Conservation (phyloP, 1,140 invertebrate species). For the Drosophila obscura region DNA sequence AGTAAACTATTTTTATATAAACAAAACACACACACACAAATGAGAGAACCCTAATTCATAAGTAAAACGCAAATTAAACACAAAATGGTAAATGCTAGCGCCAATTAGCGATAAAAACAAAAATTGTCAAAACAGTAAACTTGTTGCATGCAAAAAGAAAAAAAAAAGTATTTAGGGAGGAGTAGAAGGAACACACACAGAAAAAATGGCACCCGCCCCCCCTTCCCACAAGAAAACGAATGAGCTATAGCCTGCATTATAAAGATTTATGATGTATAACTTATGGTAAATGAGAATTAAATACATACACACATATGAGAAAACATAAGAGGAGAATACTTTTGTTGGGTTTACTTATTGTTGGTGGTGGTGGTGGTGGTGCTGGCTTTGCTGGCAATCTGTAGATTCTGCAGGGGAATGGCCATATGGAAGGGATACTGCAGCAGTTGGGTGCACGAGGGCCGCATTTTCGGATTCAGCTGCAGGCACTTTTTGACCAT, state of each 20-base stretch:
- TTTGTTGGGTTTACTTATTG: too few species aligned
- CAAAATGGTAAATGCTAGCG: slow-evolving; percentile 40
- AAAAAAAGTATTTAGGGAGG: slow-evolving; percentile 13
- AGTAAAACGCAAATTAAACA: slow-evolving; percentile 67
- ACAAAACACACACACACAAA: slow-evolving; percentile 31
- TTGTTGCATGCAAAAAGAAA: slow-evolving; percentile 41
- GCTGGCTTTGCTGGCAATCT: slow-evolving; percentile 24
- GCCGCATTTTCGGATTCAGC: slow-evolving; percentile 88
- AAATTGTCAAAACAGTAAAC: slow-evolving; percentile 47
- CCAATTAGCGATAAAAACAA: slow-evolving; percentile 38
- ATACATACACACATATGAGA: slow-evolving; percentile 68
- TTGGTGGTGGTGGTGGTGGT: too few species aligned
- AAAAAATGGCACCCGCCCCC: background rate
- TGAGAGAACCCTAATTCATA: slow-evolving; percentile 41
- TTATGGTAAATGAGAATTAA: slow-evolving; percentile 79
- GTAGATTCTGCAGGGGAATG: slow-evolving; percentile 76
- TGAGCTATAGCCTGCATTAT: slow-evolving; percentile 65
- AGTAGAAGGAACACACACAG: slow-evolving; percentile 18
- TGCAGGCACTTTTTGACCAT: slow-evolving; percentile 89
- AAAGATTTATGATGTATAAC: slow-evolving; percentile 73
- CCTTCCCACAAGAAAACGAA: slow-evolving; percentile 31
- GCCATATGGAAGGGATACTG: slow-evolving; percentile 86
- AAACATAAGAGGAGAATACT: slow-evolving; percentile 16
- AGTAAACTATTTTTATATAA: slow-evolving; percentile 80
- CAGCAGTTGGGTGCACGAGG: slow-evolving; percentile 89